phyloP scores from a whole-genome alignment of 2,797 vertebrate species.

The Telmatherina bonti region DNA sequence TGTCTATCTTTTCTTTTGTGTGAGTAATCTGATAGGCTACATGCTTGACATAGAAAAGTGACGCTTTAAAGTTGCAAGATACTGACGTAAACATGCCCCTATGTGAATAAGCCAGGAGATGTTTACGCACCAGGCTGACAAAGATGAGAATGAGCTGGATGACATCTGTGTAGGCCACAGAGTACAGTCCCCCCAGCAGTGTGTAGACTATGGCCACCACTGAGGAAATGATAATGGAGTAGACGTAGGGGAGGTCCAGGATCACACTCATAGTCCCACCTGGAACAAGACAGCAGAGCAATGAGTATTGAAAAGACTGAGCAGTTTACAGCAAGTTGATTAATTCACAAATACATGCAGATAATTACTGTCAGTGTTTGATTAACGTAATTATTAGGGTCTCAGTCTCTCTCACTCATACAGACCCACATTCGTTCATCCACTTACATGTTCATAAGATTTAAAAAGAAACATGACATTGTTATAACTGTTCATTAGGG shows the following conservation, averaged over 20 bases:
- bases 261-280: constrained; percentile 87
- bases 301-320: constrained; percentile 33
- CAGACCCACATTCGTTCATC: constrained; percentile 53
- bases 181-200: constrained; percentile 87
- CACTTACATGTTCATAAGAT: constrained; percentile 29
- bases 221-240: constrained; percentile 85
- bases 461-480: constrained; percentile 26
- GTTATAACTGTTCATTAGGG: constrained; percentile 23
- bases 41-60: background rate
- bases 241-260: constrained; percentile 81
- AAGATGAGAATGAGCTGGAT: constrained; percentile 87
- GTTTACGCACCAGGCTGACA: constrained; percentile 82
- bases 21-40: constrained; percentile 13
- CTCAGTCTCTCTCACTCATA: constrained; percentile 50
- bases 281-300: constrained; percentile 65
- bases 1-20: background rate
- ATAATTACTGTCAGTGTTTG: constrained; percentile 20
- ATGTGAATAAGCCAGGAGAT: background rate
- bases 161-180: constrained; percentile 82
- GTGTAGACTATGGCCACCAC: constrained; percentile 85
- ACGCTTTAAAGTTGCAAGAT: background rate
- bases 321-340: constrained; percentile 1
- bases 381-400: constrained; percentile 35
- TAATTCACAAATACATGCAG: constrained; percentile 60
- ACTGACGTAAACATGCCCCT: background rate